Conservation (phyloP, 2,888 invertebrate species). For the Catocala nupta region DNA sequence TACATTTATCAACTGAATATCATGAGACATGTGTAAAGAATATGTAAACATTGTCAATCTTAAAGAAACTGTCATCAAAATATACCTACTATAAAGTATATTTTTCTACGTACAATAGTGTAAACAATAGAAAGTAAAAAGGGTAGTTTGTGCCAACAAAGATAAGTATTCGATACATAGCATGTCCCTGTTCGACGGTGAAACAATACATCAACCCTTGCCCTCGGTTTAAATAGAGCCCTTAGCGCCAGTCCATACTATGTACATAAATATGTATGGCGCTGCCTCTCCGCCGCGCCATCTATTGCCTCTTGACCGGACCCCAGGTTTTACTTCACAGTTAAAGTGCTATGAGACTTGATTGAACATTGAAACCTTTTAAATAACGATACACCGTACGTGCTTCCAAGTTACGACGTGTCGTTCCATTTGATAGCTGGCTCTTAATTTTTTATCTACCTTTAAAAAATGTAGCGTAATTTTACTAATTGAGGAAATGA, state of each 20-base stretch:
- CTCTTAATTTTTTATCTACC: too few species aligned
- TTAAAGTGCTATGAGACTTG: not conserved
- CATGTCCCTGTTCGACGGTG: conserved; percentile 11
- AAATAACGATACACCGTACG: not conserved
- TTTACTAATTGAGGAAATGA: too few species aligned
- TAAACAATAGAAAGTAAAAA: not conserved
- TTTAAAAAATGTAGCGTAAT: too few species aligned
- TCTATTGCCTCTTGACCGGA: conserved; percentile 38
- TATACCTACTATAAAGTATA: too few species aligned
- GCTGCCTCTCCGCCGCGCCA: conserved; percentile 20
- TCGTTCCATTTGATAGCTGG: too few species aligned
- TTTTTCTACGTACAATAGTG: not conserved
- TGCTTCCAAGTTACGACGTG: too few species aligned
- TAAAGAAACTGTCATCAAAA: too few species aligned
- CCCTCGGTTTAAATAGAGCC: conserved; percentile 36
- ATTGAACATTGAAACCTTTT: not conserved
- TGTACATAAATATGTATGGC: conserved; percentile 41
- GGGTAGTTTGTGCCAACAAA: not conserved
- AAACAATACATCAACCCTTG: conserved; percentile 35
- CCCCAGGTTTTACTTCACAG: conserved; percentile 18
- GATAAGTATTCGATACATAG: conserved; percentile 11
- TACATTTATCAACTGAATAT: too few species aligned
- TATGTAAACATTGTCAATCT: too few species aligned
- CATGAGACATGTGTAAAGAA: too few species aligned
- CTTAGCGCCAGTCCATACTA: conserved; percentile 19